Evolutionary conservation across 2,113 vertebrate genomes (phyloP).

Genomic region (Malurus cyaneus): DNA sequence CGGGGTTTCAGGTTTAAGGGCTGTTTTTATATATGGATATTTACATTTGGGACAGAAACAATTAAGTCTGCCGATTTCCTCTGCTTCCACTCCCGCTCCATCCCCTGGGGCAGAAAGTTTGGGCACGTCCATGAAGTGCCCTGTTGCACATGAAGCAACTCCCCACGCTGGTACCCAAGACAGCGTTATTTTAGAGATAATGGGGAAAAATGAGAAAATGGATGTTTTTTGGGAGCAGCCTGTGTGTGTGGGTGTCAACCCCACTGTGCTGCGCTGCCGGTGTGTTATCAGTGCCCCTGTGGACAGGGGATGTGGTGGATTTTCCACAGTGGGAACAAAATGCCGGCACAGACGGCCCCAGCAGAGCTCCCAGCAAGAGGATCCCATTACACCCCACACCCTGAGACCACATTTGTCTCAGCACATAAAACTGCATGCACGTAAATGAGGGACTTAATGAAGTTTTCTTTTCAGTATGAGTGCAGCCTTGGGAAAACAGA

Average conservation of each 20-base stretch:
- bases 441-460: neutral
- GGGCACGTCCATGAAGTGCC: neutral
- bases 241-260: neutral
- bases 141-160: neutral
- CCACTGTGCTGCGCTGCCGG: neutral
- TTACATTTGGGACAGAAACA: slow-evolving; percentile 49
- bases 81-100: neutral
- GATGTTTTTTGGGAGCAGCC: neutral
- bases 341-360: neutral
- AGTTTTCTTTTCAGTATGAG: neutral
- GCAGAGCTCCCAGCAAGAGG: neutral
- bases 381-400: neutral
- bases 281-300: neutral
- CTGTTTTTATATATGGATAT: slow-evolving; percentile 28
- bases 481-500: neutral
- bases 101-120: neutral
- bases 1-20: slow-evolving; percentile 23
- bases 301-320: neutral
- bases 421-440: slow-evolving; percentile 35
- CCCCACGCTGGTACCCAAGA: neutral
- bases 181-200: neutral
- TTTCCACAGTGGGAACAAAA: neutral
- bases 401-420: slow-evolving; percentile 10
- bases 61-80: neutral
- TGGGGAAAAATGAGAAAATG: neutral